Percentiles rank a stretch among this genome's conserved stretches.
Conservation (phyloP, 2,888 invertebrate genomes). For the Cheilosia vernalis region DNA sequence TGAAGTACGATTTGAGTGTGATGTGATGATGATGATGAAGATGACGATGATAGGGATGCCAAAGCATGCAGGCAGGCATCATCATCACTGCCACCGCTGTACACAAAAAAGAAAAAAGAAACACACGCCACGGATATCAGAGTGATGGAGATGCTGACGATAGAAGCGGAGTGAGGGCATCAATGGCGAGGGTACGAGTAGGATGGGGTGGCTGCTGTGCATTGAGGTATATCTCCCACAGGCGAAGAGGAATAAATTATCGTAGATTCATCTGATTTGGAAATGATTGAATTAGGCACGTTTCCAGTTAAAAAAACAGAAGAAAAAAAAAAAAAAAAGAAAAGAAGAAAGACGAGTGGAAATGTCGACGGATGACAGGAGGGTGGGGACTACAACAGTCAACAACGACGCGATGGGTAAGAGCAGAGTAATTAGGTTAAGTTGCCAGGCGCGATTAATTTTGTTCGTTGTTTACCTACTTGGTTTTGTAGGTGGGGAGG, state of each 20-base stretch:
- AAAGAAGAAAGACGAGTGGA: neutral
- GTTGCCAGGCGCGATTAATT: conserved; percentile 73
- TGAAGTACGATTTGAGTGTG: conserved; percentile 75
- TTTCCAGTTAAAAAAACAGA: conserved; percentile 62
- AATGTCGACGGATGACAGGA: neutral
- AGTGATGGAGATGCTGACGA: conserved; percentile 54
- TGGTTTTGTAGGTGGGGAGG: neutral
- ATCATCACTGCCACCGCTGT: conserved; percentile 40
- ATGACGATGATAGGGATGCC: conserved; percentile 70
- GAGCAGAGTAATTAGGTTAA: conserved; percentile 68
- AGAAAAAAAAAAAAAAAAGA: conserved; percentile 2
- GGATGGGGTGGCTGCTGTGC: neutral
- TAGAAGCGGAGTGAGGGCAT: conserved; percentile 18
- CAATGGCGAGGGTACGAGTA: neutral
- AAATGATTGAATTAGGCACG: conserved; percentile 76
- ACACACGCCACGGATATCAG: conserved; percentile 49
- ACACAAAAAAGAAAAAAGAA: conserved; percentile 32
- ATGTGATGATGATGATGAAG: conserved; percentile 75
- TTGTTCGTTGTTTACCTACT: conserved; percentile 31
- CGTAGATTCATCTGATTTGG: conserved; percentile 75
- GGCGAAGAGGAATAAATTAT: conserved; percentile 69
- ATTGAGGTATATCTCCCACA: neutral
- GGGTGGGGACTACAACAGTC: conserved; percentile 6
- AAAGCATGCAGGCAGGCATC: conserved; percentile 64
- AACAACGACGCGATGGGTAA: conserved; percentile 20